Evolutionary conservation across 1,140 invertebrate species (phyloP).

Genomic region (silkworm (Bombyx mori)): DNA sequence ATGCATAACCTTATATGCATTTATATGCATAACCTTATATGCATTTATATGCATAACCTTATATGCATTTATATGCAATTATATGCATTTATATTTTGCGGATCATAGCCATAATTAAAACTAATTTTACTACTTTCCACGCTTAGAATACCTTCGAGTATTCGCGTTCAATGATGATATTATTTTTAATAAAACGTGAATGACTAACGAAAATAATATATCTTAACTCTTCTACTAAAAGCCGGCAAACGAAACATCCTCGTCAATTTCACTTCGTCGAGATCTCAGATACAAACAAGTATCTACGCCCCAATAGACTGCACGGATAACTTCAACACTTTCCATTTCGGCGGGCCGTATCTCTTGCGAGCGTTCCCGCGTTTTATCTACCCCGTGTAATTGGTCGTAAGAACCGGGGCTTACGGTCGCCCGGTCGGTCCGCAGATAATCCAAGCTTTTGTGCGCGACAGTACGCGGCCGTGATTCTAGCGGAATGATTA

Average conservation of each 20-base stretch:
- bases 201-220: no score
- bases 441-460: slow-evolving; percentile 29
- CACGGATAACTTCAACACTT: slow-evolving; percentile 13
- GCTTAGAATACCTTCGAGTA: no score
- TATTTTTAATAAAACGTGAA: no score
- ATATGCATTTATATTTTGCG: no score
- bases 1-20: no score
- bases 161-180: no score
- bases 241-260: background rate
- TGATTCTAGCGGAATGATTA: slow-evolving; percentile 19
- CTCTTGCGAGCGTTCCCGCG: slow-evolving; percentile 18
- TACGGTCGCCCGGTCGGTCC: slow-evolving; percentile 23
- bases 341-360: slow-evolving; percentile 12
- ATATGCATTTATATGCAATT: no score
- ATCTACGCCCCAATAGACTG: slow-evolving; percentile 11
- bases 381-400: slow-evolving; percentile 40
- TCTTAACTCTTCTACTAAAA: no score
- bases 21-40: no score
- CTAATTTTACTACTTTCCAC: no score
- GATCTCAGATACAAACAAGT: background rate
- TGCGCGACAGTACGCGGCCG: slow-evolving; percentile 23
- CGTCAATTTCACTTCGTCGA: background rate
- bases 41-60: no score
- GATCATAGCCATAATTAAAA: no score
- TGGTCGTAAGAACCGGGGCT: slow-evolving; percentile 42